A percentile compares a stretch with the other conserved stretches of the same genome.
Conservation (phyloP, 2,888 invertebrate species). For the Polyploca ridens region DNA sequence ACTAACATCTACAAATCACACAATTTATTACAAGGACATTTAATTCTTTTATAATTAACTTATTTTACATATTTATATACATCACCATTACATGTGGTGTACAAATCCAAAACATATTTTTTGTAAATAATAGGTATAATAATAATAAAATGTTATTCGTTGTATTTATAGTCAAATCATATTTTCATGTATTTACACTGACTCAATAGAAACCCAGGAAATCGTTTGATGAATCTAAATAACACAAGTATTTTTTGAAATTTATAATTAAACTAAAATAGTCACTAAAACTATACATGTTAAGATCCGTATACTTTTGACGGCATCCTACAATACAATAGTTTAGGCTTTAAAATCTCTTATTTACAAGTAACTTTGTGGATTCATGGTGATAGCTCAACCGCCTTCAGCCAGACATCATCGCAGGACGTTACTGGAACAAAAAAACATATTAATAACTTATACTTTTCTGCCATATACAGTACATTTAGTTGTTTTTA, state of each 20-base stretch:
- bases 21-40: slow-evolving; percentile 67
- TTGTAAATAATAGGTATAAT: slow-evolving; percentile 17
- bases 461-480: too few species aligned
- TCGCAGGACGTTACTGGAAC: slow-evolving; percentile 73
- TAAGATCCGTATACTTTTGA: slow-evolving; percentile 33
- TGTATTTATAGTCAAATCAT: slow-evolving; percentile 13
- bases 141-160: slow-evolving; percentile 19
- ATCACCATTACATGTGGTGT: slow-evolving; percentile 23
- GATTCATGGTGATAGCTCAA: slow-evolving; percentile 42
- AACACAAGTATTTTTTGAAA: background rate
- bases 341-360: slow-evolving; percentile 46
- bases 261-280: background rate
- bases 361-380: slow-evolving; percentile 60
- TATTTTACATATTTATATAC: slow-evolving; percentile 57
- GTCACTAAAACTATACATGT: slow-evolving; percentile 9
- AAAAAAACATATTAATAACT: slow-evolving; percentile 18
- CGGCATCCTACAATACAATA: slow-evolving; percentile 30
- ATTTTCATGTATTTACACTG: background rate
- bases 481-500: too few species aligned
- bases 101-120: background rate
- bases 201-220: background rate
- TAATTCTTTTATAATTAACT: slow-evolving; percentile 30
- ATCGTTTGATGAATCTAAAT: background rate
- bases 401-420: slow-evolving; percentile 67
- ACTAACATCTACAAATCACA: slow-evolving; percentile 71